Evolutionary conservation across 2,113 vertebrate species (phyloP).

Genomic region (Furnarius figulus): DNA sequence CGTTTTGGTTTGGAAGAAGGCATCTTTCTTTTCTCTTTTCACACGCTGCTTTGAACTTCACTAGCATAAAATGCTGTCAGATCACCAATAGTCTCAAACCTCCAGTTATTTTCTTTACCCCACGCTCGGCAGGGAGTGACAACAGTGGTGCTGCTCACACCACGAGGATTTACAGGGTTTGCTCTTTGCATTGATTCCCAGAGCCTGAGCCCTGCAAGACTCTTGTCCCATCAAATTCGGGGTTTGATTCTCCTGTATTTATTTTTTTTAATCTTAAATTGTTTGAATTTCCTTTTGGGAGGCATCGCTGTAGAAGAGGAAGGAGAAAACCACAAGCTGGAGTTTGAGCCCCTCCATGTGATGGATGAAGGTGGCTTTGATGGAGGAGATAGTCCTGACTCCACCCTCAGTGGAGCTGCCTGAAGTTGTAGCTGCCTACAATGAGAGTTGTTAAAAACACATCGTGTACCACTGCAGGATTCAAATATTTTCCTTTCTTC

Average conservation of each 20-base stretch:
- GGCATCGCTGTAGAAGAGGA: neutral
- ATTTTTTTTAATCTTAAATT: neutral
- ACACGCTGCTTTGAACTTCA: slow-evolving; percentile 4
- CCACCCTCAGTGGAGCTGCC: slow-evolving; percentile 77
- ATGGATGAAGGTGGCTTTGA: slow-evolving; percentile 79
- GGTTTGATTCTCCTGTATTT: neutral
- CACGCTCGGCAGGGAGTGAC: neutral
- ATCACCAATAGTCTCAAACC: neutral
- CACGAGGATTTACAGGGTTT: neutral
- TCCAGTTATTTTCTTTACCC: slow-evolving; percentile 38
- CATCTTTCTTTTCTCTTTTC: slow-evolving; percentile 1
- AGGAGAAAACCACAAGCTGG: slow-evolving; percentile 70
- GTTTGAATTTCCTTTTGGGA: neutral
- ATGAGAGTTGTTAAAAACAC: slow-evolving; percentile 74
- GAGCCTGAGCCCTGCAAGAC: neutral
- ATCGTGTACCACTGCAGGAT: slow-evolving; percentile 11
- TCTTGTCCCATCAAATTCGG: neutral
- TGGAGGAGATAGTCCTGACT: slow-evolving; percentile 80
- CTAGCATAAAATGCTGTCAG: neutral
- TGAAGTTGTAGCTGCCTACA: slow-evolving; percentile 70
- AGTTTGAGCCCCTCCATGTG: slow-evolving; percentile 74
- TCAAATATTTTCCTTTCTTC: neutral
- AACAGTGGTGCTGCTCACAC: neutral
- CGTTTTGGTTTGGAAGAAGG: neutral
- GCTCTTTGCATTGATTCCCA: neutral